A percentile compares a stretch with the other conserved stretches of the same genome.
These are phyloP conservation scores for Poliocrania exsul DNA, from an alignment of 2,797 vertebrate species.

Conservation along the genomic window DNA sequence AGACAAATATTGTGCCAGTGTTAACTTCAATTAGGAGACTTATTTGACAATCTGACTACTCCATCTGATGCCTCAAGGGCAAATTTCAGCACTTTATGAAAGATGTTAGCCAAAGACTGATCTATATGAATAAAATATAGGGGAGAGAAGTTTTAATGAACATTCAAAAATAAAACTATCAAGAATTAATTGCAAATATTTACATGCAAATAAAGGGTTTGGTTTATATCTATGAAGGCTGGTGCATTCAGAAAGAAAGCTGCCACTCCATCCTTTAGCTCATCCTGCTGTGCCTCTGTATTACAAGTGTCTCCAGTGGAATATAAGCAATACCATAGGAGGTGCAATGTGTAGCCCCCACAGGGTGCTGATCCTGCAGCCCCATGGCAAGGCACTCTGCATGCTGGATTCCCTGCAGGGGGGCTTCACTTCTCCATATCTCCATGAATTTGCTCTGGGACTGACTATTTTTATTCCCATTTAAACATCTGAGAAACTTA, in stretches of 20 bases:
- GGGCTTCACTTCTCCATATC: neutral
- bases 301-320: neutral
- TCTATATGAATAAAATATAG: conserved; percentile 76
- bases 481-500: neutral
- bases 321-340: neutral
- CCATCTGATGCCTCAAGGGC: conserved; percentile 84
- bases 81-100: conserved; percentile 79
- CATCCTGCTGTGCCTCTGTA: neutral
- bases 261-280: neutral
- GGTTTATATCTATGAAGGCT: neutral
- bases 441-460: rapidly evolving
- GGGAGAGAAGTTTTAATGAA: conserved; percentile 57
- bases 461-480: neutral
- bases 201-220: conserved; percentile 40
- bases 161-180: conserved; percentile 50
- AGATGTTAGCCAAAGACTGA: conserved; percentile 61
- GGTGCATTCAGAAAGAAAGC: neutral
- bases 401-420: rapidly evolving
- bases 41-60: conserved; percentile 80
- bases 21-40: conserved; percentile 81
- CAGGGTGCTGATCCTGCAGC: rapidly evolving
- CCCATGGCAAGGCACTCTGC: neutral
- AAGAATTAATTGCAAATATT: conserved; percentile 59
- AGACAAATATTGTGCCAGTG: conserved; percentile 76
- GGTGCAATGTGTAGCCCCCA: neutral